Evolutionary conservation across 2,888 invertebrate species (phyloP).

Genomic region (Diloba caeruleocephala): DNA sequence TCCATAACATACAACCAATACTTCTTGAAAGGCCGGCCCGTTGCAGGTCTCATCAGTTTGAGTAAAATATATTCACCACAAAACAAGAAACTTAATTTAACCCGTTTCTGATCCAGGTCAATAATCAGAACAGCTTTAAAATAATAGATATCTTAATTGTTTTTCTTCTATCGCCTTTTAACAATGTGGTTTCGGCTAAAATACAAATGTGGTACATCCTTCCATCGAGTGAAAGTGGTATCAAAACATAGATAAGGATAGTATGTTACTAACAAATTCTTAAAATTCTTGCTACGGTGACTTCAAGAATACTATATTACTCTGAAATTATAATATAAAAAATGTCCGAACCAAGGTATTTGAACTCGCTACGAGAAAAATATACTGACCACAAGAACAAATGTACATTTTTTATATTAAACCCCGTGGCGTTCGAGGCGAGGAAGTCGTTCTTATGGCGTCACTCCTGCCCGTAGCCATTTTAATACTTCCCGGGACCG

Average conservation of each 20-base stretch:
- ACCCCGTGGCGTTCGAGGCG: too few relatives aligned
- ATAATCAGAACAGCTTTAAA: constrained; percentile 38
- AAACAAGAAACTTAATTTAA: too few relatives aligned
- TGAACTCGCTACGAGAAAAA: constrained; percentile 8
- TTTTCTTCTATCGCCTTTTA: constrained; percentile 15
- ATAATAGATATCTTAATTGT: constrained; percentile 21
- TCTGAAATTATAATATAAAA: constrained; percentile 17
- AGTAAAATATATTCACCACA: too few relatives aligned
- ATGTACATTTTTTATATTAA: too few relatives aligned
- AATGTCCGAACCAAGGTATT: constrained; percentile 39
- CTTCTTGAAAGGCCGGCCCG: too few relatives aligned
- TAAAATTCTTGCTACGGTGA: constrained; percentile 39
- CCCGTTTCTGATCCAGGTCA: constrained; percentile 20
- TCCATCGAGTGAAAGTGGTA: constrained; percentile 40
- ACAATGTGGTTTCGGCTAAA: constrained; percentile 1
- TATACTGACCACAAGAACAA: too few relatives aligned
- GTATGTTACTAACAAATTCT: constrained; percentile 41
- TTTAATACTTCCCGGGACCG: too few relatives aligned
- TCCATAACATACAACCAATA: too few relatives aligned
- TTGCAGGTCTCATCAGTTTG: background rate
- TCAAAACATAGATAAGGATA: constrained; percentile 8
- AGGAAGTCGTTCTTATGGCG: too few relatives aligned
- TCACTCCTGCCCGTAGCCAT: too few relatives aligned
- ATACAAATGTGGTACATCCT: constrained; percentile 15
- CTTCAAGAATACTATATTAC: constrained; percentile 18